Base-by-base conservation (phyloP, 2,797 vertebrate species). In the Graptemys geographica region DNA sequence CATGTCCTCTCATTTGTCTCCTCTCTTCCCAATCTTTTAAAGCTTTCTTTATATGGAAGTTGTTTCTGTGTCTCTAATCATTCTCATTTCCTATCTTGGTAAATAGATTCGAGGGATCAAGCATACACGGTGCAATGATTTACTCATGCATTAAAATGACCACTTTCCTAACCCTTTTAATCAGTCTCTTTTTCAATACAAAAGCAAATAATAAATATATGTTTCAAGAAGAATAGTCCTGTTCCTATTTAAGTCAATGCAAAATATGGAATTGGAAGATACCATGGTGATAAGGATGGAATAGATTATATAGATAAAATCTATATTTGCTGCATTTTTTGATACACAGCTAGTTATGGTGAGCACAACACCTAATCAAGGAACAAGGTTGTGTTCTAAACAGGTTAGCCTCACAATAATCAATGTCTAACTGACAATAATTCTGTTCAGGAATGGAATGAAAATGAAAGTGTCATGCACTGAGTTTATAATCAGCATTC, bases 401-500 rank as follows among this genome's bases (percentile, higher is more conserved):
- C 56, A 87, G 49, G n/a, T 83, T 93, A 37, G 47, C 5, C 3
- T 85, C 49, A 59, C n/a, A 13, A 74, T 2, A 7, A 12, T 27
- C 86, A 52, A 15, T 80, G 16, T 49, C 23, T 76, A 79, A 2
- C 53, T 85, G 84, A 52, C 28, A 81, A 7, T 82, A 52, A 37
- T 88, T 79, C 81, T 72, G 23, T 90, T 31, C 31, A 84, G n/a
- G 69, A 91, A 92, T 84, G 86, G 90, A 93, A 83, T 93, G 7
- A 92, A 89, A 13, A n/a, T 92, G 37, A 1, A 5, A 72, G 12
- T 87, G 79, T 83, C 31, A 33, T 21, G 9, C 51, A 23, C 28
- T 4, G n/a, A 87, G 47, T 82, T 96, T 88, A 57, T 87, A 92
- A 79, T 85, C 59, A n/a, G 13, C 83, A 37, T 89, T 94, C 18